Evolutionary conservation across 2,113 vertebrate species (phyloP).

Genomic region (Mola mola): DNA sequence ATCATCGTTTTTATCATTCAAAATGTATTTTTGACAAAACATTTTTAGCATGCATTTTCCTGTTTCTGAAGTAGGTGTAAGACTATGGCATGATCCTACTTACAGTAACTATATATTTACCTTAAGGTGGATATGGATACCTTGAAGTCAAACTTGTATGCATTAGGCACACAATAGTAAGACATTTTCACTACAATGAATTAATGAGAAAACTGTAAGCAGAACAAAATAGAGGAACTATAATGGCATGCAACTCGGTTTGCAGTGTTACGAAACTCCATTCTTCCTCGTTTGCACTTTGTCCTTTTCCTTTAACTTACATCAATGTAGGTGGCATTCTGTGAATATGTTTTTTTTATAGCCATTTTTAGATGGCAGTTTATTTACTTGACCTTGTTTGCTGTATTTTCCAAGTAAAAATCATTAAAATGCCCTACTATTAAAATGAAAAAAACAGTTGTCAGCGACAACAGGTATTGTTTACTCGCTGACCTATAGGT

Average conservation of each 20-base stretch:
- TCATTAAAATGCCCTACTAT: too few relatives aligned
- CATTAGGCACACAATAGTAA: constrained; percentile 46
- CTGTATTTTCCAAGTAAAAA: too few relatives aligned
- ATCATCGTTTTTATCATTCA: too few relatives aligned
- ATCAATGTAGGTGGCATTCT: constrained; percentile 50
- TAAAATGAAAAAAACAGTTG: too few relatives aligned
- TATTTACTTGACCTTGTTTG: constrained; percentile 2
- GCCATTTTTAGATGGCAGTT: background rate
- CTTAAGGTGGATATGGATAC: too few relatives aligned
- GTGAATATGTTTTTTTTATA: constrained; percentile 22
- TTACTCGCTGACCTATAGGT: constrained; percentile 13
- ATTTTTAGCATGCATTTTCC: too few relatives aligned
- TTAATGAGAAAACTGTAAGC: constrained; percentile 75
- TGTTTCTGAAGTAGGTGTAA: too few relatives aligned
- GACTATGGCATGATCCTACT: too few relatives aligned
- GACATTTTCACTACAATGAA: constrained; percentile 76
- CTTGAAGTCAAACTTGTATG: background rate
- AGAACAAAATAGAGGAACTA: constrained; percentile 80
- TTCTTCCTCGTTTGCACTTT: constrained; percentile 77
- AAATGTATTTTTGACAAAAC: too few relatives aligned
- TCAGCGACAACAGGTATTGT: background rate
- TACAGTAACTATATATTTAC: too few relatives aligned
- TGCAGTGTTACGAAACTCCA: constrained; percentile 77
- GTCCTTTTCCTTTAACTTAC: constrained; percentile 68
- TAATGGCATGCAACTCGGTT: constrained; percentile 74